Evolutionary conservation across 2,888 invertebrate genomes (phyloP).

Genomic region (Lasioglossum vierecki): DNA sequence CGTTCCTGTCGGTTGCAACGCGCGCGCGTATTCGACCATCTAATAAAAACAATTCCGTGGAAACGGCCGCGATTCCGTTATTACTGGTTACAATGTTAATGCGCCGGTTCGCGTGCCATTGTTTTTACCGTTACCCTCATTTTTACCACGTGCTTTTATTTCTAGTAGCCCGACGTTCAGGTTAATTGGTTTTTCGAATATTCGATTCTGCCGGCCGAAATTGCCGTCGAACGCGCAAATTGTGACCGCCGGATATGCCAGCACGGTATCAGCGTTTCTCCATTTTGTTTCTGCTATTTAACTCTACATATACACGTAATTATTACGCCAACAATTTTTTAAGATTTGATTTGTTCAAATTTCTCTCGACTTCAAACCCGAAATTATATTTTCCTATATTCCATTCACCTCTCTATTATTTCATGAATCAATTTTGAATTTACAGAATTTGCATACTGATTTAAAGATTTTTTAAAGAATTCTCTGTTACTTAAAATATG

Average conservation of each 20-base stretch:
- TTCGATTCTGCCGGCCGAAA: not conserved
- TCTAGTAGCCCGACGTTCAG: not conserved
- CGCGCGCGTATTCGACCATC: constrained; percentile 45
- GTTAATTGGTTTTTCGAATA: constrained; percentile 1
- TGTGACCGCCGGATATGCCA: not conserved
- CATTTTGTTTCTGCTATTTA: not conserved
- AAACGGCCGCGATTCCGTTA: constrained; percentile 37
- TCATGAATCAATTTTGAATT: not conserved
- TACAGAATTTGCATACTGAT: not conserved
- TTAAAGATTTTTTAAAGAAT: not conserved
- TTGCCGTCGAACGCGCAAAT: not conserved
- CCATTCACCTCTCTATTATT: not conserved
- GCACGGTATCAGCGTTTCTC: not conserved
- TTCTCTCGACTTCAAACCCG: no score
- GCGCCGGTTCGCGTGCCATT: not conserved
- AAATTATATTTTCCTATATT: not conserved
- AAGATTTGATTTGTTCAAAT: no score
- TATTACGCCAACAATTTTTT: no score
- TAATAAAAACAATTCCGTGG: constrained; percentile 53
- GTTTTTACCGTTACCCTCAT: not conserved
- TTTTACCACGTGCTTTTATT: not conserved
- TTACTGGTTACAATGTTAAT: constrained; percentile 32
- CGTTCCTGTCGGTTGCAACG: constrained; percentile 52
- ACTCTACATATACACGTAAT: no score
- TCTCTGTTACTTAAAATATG: no score